Evolutionary conservation across 2,888 invertebrate species (phyloP).

Genomic region (Geotrupes spiniger): DNA sequence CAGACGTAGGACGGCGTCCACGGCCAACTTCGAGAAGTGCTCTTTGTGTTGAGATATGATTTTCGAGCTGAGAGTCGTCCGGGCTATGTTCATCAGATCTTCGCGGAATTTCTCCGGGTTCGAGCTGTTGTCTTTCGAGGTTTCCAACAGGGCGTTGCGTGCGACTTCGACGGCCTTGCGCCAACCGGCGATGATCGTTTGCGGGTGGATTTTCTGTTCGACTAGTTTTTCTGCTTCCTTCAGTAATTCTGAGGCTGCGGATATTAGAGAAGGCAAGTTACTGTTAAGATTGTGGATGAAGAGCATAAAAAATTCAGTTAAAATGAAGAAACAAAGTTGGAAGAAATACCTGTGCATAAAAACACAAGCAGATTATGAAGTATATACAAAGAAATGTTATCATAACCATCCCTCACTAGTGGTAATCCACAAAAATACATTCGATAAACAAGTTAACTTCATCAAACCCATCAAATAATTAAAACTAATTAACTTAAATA

Average conservation of each 20-base stretch:
- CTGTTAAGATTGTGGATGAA: no score
- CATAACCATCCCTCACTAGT: no score
- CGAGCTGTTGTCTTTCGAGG: constrained; percentile 79
- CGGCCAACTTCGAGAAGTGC: constrained; percentile 90
- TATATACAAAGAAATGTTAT: no score
- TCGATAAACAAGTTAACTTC: background rate
- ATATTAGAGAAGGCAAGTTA: no score
- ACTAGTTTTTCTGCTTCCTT: constrained; percentile 94
- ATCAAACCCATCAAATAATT: background rate
- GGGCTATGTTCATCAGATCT: constrained; percentile 94
- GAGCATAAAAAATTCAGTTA: constrained; percentile 4
- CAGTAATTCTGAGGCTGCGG: constrained; percentile 83
- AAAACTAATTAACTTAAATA: no score
- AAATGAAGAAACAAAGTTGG: no score
- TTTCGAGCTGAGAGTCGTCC: constrained; percentile 97
- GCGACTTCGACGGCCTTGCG: constrained; percentile 84
- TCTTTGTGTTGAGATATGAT: constrained; percentile 97
- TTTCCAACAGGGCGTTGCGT: constrained; percentile 72
- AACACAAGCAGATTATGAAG: background rate
- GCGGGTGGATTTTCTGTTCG: constrained; percentile 94
- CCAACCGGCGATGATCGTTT: constrained; percentile 97
- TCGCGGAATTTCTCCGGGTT: constrained; percentile 75
- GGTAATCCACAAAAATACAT: no score
- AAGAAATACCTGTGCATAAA: no score
- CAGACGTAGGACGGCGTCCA: constrained; percentile 90